phyloP scores from a whole-genome alignment of 2,113 vertebrate species.

The Eptesicus fuscus region DNA sequence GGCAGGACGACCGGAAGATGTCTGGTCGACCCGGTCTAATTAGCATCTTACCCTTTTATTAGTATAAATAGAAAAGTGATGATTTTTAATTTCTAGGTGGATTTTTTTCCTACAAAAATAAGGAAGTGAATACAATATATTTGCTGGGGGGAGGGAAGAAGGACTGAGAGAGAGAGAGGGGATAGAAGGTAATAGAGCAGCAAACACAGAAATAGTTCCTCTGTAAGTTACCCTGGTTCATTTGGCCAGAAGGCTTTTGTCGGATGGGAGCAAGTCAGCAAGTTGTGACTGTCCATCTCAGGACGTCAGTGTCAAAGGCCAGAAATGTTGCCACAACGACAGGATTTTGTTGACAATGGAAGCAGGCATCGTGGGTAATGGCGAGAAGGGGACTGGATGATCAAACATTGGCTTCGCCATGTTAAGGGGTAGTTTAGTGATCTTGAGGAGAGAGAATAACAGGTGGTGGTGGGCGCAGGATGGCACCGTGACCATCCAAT shows the following conservation, averaged over 20 bases:
- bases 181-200: not conserved
- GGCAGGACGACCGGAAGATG: too few relatives aligned
- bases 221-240: not conserved
- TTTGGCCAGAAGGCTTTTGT: not conserved
- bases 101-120: not conserved
- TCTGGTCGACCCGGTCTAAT: too few relatives aligned
- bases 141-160: not conserved
- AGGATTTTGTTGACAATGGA: not conserved
- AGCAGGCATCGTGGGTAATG: not conserved
- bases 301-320: not conserved
- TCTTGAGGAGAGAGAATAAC: not conserved
- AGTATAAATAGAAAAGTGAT: not conserved
- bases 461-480: not conserved
- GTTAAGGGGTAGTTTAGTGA: not conserved
- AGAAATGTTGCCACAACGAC: not conserved
- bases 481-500: not conserved
- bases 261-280: not conserved
- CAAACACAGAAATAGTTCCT: not conserved
- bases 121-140: not conserved
- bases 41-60: too few relatives aligned
- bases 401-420: not conserved
- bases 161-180: too few relatives aligned
- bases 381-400: not conserved
- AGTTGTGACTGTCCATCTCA: not conserved
- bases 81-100: not conserved